phyloP scores from a whole-genome alignment of 2,888 invertebrate species.

The Polietes domitor region DNA sequence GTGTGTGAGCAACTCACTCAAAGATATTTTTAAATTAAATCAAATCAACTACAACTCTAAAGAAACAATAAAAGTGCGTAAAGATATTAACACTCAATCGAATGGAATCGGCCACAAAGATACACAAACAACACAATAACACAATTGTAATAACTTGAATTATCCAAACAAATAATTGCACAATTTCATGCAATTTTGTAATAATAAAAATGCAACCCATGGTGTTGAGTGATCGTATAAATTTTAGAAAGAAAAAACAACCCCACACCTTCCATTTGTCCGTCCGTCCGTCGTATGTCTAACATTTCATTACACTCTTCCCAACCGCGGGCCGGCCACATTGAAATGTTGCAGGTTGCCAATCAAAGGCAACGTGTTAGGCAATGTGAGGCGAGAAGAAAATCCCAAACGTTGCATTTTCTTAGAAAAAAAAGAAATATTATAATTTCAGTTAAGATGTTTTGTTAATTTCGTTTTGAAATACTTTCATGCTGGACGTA shows the following conservation, averaged over 20 bases:
- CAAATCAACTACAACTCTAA: no score
- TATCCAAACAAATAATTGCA: constrained; percentile 54
- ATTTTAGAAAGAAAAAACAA: background rate
- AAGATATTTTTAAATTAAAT: no score
- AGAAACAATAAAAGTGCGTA: background rate
- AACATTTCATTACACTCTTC: background rate
- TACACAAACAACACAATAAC: constrained; percentile 10
- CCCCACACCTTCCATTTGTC: background rate
- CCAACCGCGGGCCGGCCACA: background rate
- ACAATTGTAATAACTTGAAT: constrained; percentile 48
- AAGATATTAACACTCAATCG: background rate
- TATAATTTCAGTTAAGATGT: background rate
- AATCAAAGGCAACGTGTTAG: no score
- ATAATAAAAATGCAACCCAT: constrained; percentile 30
- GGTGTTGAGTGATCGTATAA: background rate
- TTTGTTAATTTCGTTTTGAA: background rate
- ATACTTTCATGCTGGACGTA: background rate
- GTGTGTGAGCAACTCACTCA: no score
- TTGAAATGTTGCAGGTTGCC: background rate
- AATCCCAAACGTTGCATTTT: no score
- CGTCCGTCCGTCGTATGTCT: background rate
- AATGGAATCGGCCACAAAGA: background rate
- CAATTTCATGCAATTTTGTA: constrained; percentile 58
- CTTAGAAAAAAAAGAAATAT: background rate
- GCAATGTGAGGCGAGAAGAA: no score